A percentile compares a stretch with the other conserved stretches of the same genome.
Evolutionary conservation across 2,797 vertebrate genomes (phyloP).

Genomic region (Smutsia gigantea): DNA sequence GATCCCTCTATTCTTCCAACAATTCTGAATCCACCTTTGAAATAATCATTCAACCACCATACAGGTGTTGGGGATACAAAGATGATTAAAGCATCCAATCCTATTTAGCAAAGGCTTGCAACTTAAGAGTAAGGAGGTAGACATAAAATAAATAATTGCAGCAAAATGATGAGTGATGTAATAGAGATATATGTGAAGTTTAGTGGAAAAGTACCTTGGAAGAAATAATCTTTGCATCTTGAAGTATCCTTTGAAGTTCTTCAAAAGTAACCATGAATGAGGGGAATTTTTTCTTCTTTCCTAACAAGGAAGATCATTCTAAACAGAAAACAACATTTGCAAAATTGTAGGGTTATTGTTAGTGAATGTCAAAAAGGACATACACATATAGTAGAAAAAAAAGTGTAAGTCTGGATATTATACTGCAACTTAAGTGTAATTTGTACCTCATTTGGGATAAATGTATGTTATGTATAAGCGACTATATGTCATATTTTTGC

Average conservation of each 20-base stretch:
- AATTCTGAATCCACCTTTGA: conserved; percentile 42
- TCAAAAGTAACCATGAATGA: neutral
- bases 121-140: neutral
- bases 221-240: conserved; percentile 33
- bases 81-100: conserved; percentile 22
- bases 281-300: neutral
- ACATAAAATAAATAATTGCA: neutral
- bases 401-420: neutral
- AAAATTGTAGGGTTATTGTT: neutral
- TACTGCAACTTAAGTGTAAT: conserved; percentile 4
- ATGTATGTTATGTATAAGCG: neutral
- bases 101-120: neutral
- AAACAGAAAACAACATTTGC: conserved; percentile 15
- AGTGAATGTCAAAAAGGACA: neutral
- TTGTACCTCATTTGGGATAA: conserved; percentile 20
- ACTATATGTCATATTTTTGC: conserved; percentile 25
- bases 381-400: neutral
- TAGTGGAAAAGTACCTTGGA: neutral
- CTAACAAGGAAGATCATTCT: conserved; percentile 16
- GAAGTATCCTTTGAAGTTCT: conserved; percentile 28
- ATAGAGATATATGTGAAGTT: neutral
- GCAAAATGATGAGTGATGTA: neutral
- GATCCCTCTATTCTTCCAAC: neutral
- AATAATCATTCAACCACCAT: neutral
- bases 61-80: neutral